phyloP scores from a whole-genome alignment of 2,888 invertebrate species.

The Leucophenga montana region DNA sequence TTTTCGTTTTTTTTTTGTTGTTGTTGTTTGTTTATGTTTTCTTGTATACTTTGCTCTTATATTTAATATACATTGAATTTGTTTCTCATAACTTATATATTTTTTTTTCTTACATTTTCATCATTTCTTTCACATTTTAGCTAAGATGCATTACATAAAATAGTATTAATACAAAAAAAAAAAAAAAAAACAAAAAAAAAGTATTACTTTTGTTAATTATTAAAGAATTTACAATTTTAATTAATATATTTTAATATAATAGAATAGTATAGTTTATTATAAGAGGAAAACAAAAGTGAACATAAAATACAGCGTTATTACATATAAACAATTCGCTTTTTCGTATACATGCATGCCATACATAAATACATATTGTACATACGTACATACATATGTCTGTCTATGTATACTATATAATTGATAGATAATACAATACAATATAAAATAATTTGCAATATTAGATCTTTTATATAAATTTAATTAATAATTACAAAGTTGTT shows the following conservation, averaged over 20 bases:
- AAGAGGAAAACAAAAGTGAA: too few species aligned
- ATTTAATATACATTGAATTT: conserved; percentile 37
- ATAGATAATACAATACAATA: conserved; percentile 1
- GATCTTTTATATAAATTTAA: conserved; percentile 3
- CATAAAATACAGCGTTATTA: too few species aligned
- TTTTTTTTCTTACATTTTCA: conserved; percentile 42
- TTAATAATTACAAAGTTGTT: conserved; percentile 17
- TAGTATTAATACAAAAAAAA: background rate
- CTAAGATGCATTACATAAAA: background rate
- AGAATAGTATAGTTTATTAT: too few species aligned
- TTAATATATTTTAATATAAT: too few species aligned
- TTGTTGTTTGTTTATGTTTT: conserved; percentile 22
- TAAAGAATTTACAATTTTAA: background rate
- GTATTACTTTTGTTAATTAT: background rate
- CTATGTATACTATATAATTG: conserved; percentile 15
- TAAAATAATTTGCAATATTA: conserved; percentile 16
- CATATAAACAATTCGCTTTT: too few species aligned
- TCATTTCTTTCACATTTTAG: conserved; percentile 43
- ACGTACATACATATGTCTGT: too few species aligned
- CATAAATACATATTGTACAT: too few species aligned
- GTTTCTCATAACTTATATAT: conserved; percentile 46
- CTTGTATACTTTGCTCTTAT: conserved; percentile 14
- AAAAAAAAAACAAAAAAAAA: background rate
- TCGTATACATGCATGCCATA: too few species aligned
- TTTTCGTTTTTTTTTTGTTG: conserved; percentile 40